Percentiles rank a stretch among this genome's conserved stretches.
Evolutionary conservation across 2,797 vertebrate genomes (phyloP).

Genomic region (Setipinna tenuifilis): DNA sequence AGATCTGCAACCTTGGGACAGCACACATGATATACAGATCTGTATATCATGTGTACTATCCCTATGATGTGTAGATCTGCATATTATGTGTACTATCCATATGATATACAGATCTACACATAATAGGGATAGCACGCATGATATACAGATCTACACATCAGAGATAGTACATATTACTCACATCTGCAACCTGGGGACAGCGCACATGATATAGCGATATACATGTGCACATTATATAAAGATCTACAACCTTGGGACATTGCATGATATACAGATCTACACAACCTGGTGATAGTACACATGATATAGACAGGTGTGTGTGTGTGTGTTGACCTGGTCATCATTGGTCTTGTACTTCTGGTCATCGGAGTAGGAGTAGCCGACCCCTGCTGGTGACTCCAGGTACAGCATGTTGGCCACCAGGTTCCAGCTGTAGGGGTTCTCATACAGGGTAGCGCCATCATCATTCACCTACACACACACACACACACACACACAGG

Average conservation of each 20-base stretch:
- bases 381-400: conserved; percentile 80
- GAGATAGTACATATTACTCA: too few relatives aligned
- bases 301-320: neutral
- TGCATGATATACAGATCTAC: too few relatives aligned
- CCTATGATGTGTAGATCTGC: too few relatives aligned
- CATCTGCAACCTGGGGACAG: too few relatives aligned
- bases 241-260: too few relatives aligned
- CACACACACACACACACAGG: conserved; percentile 19
- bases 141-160: neutral
- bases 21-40: too few relatives aligned
- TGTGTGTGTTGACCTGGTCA: conserved; percentile 62
- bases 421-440: conserved; percentile 79
- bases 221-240: too few relatives aligned
- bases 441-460: conserved; percentile 74
- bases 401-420: conserved; percentile 77
- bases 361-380: conserved; percentile 78
- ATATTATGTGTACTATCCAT: too few relatives aligned
- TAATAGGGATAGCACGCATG: neutral
- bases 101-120: conserved; percentile 6
- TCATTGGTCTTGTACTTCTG: conserved; percentile 72
- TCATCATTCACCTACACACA: conserved; percentile 69
- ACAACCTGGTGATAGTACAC: too few relatives aligned
- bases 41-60: too few relatives aligned
- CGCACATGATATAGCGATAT: too few relatives aligned
- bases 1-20: conserved; percentile 63